Percentiles rank a stretch among this genome's conserved stretches.
These are phyloP conservation scores for Oryzias dopingdopingensis DNA, from an alignment of 2,797 vertebrate genomes.

Conservation along the genomic window DNA sequence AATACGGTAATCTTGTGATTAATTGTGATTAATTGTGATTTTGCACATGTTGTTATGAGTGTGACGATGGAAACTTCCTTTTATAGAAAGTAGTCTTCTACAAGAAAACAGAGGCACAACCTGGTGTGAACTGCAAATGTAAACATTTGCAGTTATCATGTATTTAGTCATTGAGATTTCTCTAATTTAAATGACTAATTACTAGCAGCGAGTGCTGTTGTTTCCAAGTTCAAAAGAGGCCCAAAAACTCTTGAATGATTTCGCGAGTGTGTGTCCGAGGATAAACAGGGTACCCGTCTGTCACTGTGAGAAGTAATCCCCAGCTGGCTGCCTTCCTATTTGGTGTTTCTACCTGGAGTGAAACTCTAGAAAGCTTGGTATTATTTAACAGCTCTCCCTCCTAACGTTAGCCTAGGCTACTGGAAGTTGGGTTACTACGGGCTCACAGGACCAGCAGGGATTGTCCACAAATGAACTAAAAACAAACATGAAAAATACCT, in stretches of 20 bases:
- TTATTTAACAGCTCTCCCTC: slow-evolving; percentile 40
- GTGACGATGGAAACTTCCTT: slow-evolving; percentile 30
- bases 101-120: slow-evolving; percentile 2
- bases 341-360: slow-evolving; percentile 54
- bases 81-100: slow-evolving; percentile 8
- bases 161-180: slow-evolving; percentile 6
- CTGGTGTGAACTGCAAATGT: slow-evolving; percentile 10
- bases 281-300: slow-evolving; percentile 17
- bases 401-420: slow-evolving; percentile 12
- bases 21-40: too few relatives aligned
- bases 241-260: slow-evolving; percentile 43
- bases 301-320: slow-evolving; percentile 35
- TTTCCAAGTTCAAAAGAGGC: slow-evolving; percentile 24
- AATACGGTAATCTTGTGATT: neutral
- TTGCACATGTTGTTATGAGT: slow-evolving; percentile 20
- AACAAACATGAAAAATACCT: too few relatives aligned
- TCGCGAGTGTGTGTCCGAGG: slow-evolving; percentile 47
- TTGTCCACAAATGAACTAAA: too few relatives aligned
- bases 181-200: slow-evolving; percentile 1
- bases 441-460: neutral
- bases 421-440: slow-evolving; percentile 3
- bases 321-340: slow-evolving; percentile 9
- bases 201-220: slow-evolving; percentile 15
- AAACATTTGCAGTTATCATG: slow-evolving; percentile 9
- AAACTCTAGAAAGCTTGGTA: slow-evolving; percentile 44